Evolutionary conservation across 1,140 invertebrate species (phyloP), one percentile per base, ranked within the genome.

Genomic region (Episyrphus balteatus): DNA sequence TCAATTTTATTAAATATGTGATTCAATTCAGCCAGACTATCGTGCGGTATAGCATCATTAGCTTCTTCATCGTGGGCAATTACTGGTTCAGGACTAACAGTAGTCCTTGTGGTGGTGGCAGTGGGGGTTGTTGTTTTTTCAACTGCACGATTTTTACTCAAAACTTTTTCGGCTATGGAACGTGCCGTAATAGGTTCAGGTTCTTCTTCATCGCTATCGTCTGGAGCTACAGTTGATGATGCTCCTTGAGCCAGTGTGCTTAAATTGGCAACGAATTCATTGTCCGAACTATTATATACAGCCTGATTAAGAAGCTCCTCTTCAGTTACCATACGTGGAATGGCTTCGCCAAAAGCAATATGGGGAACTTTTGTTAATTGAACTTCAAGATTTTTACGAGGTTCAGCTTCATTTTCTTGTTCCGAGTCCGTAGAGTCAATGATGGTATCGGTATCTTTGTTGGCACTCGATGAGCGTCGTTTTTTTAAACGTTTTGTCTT

Each of bases 401-500:
- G 2, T n/a, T 38, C n/a, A 2, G 37, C 31, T 36, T 43, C 58
- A 30, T 49, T 41, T 17, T 12, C 31, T 14, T 48, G 31, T 34
- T 58, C 53, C 12, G 54, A 19, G 15, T 41, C 39, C 15, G 17
- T 19, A 49, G 46, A 46, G 3, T 53, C 48, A 1, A 59, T 63
- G 15, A 54, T 55, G 0, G 51, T 42, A 40, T 61, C 60, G 1
- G 58, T 61, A 30, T 54, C 59, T 44, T 62, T 54, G 31, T 62
- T 61, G 26, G 55, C 62, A 31, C 52, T 56, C 1, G 62, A 65
- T 13, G 47, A 51, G 6, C 62, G 53, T 7, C 62, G 59, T 42
- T 66, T 65, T 9, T 62, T 57, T 7, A 66, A 49, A 21, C 62
- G 58, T 30, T 66, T 66, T 0, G 54, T 55, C 18, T 62, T 65